Percentiles rank a stretch among this genome's conserved stretches.
phyloP scores from a whole-genome alignment of 2,888 invertebrate genomes.

The Dilophus febrilis region DNA sequence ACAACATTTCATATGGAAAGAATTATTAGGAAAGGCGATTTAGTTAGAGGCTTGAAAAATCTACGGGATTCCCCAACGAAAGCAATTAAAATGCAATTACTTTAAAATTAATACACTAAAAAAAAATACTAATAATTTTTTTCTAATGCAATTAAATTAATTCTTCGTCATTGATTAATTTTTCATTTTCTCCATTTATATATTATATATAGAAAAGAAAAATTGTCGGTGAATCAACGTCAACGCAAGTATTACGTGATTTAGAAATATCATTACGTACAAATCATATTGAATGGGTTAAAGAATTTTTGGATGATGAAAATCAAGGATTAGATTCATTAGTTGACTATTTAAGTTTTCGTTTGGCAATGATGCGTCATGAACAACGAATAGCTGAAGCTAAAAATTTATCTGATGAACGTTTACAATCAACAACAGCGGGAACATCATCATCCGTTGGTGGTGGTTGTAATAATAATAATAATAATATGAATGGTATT shows the following conservation, averaged over 20 bases:
- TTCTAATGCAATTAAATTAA: too few relatives aligned
- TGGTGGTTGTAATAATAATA: slow-evolving; percentile 17
- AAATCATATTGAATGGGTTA: slow-evolving; percentile 99
- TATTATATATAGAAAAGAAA: slow-evolving; percentile 81
- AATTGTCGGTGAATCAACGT: slow-evolving; percentile 92
- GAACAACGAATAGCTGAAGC: slow-evolving; percentile 68
- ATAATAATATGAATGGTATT: too few relatives aligned
- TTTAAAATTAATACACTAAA: too few relatives aligned
- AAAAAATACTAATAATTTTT: too few relatives aligned
- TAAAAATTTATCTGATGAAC: slow-evolving; percentile 59
- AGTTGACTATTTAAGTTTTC: slow-evolving; percentile 92
- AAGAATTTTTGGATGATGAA: slow-evolving; percentile 90
- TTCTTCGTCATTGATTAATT: too few relatives aligned
- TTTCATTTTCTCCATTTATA: too few relatives aligned
- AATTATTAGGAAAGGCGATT: too few relatives aligned
- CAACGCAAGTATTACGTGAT: slow-evolving; percentile 94
- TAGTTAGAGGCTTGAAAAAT: too few relatives aligned
- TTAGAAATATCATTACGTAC: slow-evolving; percentile 96
- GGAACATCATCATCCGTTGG: slow-evolving; percentile 12
- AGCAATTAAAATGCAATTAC: too few relatives aligned
- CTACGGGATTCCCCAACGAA: too few relatives aligned
- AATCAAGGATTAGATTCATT: slow-evolving; percentile 93
- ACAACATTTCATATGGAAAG: too few relatives aligned
- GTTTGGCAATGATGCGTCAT: slow-evolving; percentile 85
- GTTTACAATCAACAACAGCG: slow-evolving; percentile 33